A percentile compares a stretch with the other conserved stretches of the same genome.
phyloP scores from a whole-genome alignment of 2,888 invertebrate species.

The Pogonocherus hispidulus region DNA sequence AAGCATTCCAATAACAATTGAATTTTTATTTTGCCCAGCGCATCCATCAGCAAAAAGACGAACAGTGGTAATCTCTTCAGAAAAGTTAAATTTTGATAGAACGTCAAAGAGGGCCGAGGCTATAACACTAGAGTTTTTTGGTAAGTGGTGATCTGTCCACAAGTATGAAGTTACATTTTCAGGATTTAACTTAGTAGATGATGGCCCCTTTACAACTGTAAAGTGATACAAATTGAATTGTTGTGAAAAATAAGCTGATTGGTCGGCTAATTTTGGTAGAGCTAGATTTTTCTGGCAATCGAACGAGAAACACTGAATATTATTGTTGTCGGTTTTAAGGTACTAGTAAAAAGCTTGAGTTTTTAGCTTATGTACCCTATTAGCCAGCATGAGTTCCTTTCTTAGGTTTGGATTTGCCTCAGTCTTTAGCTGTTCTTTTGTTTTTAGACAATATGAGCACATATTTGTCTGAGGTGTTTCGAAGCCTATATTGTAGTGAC shows the following conservation, averaged over 20 bases:
- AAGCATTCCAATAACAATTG: too few relatives aligned
- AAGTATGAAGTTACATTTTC: slow-evolving; percentile 17
- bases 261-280: slow-evolving; percentile 10
- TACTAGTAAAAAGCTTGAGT: background rate
- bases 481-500: slow-evolving; percentile 8
- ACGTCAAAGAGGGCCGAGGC: slow-evolving; percentile 14
- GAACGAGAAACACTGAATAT: background rate
- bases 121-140: slow-evolving; percentile 28
- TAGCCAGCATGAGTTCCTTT: slow-evolving; percentile 16
- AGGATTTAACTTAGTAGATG: slow-evolving; percentile 16
- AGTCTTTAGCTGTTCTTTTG: slow-evolving; percentile 12
- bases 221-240: slow-evolving; percentile 27
- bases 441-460: slow-evolving; percentile 20
- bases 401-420: slow-evolving; percentile 3
- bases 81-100: slow-evolving; percentile 16
- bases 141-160: slow-evolving; percentile 28
- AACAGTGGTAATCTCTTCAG: too few relatives aligned
- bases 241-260: slow-evolving; percentile 18
- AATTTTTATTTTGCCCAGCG: too few relatives aligned
- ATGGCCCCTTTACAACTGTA: background rate
- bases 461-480: slow-evolving; percentile 12
- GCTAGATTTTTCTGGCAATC: slow-evolving; percentile 21
- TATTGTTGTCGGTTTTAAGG: background rate
- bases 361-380: slow-evolving; percentile 20
- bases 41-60: too few relatives aligned